Conservation (phyloP, 2,888 invertebrate genomes). For the Zygaena filipendulae region DNA sequence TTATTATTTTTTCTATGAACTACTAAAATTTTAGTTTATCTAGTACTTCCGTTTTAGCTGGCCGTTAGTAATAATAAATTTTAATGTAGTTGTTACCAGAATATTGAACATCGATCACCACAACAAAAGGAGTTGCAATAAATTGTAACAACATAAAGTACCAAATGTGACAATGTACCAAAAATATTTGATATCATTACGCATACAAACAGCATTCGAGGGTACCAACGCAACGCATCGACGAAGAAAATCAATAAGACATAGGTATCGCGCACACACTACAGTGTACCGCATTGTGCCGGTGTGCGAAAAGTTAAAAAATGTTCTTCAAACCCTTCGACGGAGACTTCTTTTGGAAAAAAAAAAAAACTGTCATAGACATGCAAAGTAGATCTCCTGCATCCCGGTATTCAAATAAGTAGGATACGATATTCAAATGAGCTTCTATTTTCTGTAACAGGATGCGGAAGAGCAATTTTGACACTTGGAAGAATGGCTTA, state of each 20-base stretch:
- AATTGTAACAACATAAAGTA: no score
- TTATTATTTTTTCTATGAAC: no score
- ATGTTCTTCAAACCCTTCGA: conserved; percentile 14
- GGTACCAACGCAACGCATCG: conserved; percentile 26
- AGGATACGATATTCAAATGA: conserved; percentile 63
- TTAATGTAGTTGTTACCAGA: no score
- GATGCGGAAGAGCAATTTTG: conserved; percentile 64
- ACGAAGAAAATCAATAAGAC: conserved; percentile 36
- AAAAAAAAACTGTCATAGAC: conserved; percentile 34
- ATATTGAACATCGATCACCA: no score
- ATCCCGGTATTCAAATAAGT: conserved; percentile 30
- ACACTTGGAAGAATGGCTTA: conserved; percentile 60
- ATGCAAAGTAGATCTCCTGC: conserved; percentile 52
- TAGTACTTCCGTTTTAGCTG: no score
- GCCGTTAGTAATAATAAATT: no score
- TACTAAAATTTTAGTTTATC: no score
- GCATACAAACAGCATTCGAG: conserved; percentile 31
- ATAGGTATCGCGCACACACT: no score
- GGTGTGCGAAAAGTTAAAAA: conserved; percentile 19
- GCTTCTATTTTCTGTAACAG: conserved; percentile 36
- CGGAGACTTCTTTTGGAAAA: conserved; percentile 17
- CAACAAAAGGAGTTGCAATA: no score
- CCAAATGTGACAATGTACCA: conserved; percentile 51
- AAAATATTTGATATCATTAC: conserved; percentile 67
- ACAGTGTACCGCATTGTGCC: conserved; percentile 33